A percentile compares a stretch with the other conserved stretches of the same genome.
phyloP scores from a whole-genome alignment of 2,888 invertebrate species.

The Cosmorhoe ocellata region DNA sequence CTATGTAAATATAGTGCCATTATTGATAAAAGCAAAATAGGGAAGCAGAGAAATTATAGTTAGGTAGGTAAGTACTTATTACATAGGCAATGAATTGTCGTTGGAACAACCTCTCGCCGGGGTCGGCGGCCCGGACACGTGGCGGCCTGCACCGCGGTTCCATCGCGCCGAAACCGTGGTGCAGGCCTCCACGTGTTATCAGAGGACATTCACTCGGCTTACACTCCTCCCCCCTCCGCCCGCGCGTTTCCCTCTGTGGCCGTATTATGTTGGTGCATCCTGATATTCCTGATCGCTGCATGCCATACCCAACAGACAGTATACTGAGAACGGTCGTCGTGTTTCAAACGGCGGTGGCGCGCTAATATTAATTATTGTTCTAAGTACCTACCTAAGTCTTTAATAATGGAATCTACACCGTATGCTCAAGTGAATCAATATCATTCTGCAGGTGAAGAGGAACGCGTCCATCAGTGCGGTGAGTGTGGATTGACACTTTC shows the following conservation, averaged over 20 bases:
- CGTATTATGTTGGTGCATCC: slow-evolving; percentile 71
- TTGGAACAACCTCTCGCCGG: slow-evolving; percentile 39
- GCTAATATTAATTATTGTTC: no score
- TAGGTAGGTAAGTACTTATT: background rate
- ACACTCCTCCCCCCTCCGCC: slow-evolving; percentile 51
- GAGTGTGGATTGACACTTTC: slow-evolving; percentile 89
- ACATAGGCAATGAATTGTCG: background rate
- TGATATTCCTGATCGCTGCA: slow-evolving; percentile 76
- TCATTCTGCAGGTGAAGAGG: slow-evolving; percentile 78
- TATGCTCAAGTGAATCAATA: slow-evolving; percentile 51
- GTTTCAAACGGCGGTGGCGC: slow-evolving; percentile 32
- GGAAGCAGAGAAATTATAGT: background rate
- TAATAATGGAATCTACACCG: slow-evolving; percentile 49
- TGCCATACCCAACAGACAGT: slow-evolving; percentile 72
- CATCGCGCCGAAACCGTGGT: slow-evolving; percentile 66
- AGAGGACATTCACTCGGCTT: slow-evolving; percentile 63
- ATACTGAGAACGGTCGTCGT: slow-evolving; percentile 69
- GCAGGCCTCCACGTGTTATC: slow-evolving; percentile 78
- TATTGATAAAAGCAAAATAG: no score
- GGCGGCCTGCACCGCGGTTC: slow-evolving; percentile 78
- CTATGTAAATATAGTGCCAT: no score
- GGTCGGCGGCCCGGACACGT: slow-evolving; percentile 76
- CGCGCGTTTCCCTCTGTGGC: slow-evolving; percentile 54
- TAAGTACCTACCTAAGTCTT: no score
- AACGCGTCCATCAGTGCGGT: slow-evolving; percentile 82